Conservation (phyloP, 1,140 invertebrate species). For the Phortica variegata region DNA sequence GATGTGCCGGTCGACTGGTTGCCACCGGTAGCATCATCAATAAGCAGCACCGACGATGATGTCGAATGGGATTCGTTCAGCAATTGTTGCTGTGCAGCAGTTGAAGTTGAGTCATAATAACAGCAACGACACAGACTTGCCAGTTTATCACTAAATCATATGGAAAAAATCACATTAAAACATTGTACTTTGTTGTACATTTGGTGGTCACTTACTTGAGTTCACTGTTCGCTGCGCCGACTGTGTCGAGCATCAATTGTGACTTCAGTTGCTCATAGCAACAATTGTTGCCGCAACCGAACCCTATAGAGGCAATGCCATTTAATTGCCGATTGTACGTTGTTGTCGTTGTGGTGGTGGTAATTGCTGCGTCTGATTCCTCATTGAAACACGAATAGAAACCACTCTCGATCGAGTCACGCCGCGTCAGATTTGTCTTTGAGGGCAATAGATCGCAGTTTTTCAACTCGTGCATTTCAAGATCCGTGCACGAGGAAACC, state of each 20-base stretch:
- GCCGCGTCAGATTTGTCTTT: conserved; percentile 61
- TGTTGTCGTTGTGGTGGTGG: conserved; percentile 32
- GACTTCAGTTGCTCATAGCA: conserved; percentile 50
- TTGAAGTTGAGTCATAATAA: conserved; percentile 42
- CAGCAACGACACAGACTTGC: conserved; percentile 52
- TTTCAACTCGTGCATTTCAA: conserved; percentile 37
- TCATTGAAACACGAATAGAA: conserved; percentile 84
- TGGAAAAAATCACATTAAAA: conserved; percentile 15
- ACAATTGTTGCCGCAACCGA: conserved; percentile 32
- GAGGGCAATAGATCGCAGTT: conserved; percentile 35
- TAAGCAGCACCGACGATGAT: conserved; percentile 61
- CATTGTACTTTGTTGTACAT: conserved; percentile 37
- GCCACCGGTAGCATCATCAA: conserved; percentile 56
- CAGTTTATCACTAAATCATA: conserved; percentile 40
- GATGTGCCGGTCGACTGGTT: conserved; percentile 31
- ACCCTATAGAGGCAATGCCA: conserved; percentile 29
- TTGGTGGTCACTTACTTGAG: conserved; percentile 33
- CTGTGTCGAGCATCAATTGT: conserved; percentile 58
- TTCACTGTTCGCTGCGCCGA: conserved; percentile 35
- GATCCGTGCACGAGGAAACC: conserved; percentile 26
- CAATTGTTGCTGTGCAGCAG: conserved; percentile 16
- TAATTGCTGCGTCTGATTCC: conserved; percentile 60
- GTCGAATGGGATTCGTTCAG: conserved; percentile 59
- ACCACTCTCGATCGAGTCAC: conserved; percentile 85
- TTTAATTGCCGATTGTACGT: conserved; percentile 33